These are phyloP conservation scores for Steinernema feltiae DNA, from an alignment of 1,140 invertebrate genomes.

Conservation along the genomic window DNA sequence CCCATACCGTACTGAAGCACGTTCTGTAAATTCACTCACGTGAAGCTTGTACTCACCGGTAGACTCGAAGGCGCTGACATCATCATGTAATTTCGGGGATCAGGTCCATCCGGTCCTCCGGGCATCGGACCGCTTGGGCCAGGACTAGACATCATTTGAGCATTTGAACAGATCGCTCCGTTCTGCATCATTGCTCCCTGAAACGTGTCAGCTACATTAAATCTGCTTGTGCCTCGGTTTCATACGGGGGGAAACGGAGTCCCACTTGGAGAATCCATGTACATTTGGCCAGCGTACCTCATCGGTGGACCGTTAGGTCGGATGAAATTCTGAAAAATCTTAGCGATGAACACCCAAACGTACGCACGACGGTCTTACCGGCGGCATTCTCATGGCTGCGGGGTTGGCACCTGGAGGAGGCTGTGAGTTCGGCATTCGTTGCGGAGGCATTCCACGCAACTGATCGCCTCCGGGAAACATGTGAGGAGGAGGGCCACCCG, in stretches of 20 bases:
- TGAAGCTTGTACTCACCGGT: not conserved
- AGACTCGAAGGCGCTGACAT: not conserved
- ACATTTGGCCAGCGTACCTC: slow-evolving; percentile 4
- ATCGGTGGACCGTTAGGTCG: not conserved
- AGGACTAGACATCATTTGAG: slow-evolving; percentile 5
- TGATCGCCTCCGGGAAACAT: not conserved
- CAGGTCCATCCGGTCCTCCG: not conserved
- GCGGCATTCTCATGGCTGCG: not conserved
- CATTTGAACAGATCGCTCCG: not conserved
- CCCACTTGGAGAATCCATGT: not conserved
- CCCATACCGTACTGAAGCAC: not conserved
- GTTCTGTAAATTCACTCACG: not conserved
- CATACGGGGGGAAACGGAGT: not conserved
- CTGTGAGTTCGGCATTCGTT: not conserved
- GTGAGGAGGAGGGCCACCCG: not conserved
- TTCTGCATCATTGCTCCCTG: not conserved
- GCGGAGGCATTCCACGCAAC: not conserved
- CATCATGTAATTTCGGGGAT: slow-evolving; percentile 5
- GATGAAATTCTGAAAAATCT: not conserved
- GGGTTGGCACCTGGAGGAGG: slow-evolving; percentile 5
- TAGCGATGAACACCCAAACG: not conserved
- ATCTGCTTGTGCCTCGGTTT: not conserved
- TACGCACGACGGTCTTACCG: not conserved
- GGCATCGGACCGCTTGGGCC: not conserved
- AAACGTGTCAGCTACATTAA: not conserved